Evolutionary conservation across 2,888 invertebrate species (phyloP), one percentile per base, ranked within the genome.

Genomic region (Lithophane semibrunnea): DNA sequence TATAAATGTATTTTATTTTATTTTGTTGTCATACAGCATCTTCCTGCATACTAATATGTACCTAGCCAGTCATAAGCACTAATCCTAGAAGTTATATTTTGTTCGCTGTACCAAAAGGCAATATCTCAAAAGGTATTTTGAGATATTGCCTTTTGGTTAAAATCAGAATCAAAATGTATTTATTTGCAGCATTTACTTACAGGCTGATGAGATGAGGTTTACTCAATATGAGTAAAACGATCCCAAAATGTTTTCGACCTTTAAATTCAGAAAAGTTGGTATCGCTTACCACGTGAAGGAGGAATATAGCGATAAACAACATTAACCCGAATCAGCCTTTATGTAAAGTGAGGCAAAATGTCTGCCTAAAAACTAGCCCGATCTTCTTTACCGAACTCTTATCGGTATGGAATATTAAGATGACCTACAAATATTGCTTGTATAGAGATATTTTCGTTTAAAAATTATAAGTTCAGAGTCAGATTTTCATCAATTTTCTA

Each of bases 1-100:
- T 75, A 81, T 60, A 65, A 69, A 60, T 21, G 13, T 68, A 72
- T 68, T 73, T 84, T 79, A 84, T 73, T 84, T 71, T 54, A 44
- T 29, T 29, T 29, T 29, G 47, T 42, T 69, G 44, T 18, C n/a
- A 0, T 29, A 21, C 18, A 61, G 29, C 42, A 67, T 60, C 73
- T 56, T 73, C 42, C 60, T 77, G 61, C 13, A 9, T 37, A 49
- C 9, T 79, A 16, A 37, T 67, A 5, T 54, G 4, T 54, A 21
- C 29, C 10, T 12, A 21, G 29, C 13, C 16, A 37, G 12, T 68
- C 18, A 18, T 1, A 42, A n/a, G 16, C 54, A 68, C 12, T 24
- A 2, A 24, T 42, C 42, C 12, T 18, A 58, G 7, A 16, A 5
- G 29, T 58, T 29, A 29, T 29, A 29, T 8, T 56, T 12, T 5